phyloP scores from a whole-genome alignment of 2,888 invertebrate genomes.

The Idaea dimidiata region DNA sequence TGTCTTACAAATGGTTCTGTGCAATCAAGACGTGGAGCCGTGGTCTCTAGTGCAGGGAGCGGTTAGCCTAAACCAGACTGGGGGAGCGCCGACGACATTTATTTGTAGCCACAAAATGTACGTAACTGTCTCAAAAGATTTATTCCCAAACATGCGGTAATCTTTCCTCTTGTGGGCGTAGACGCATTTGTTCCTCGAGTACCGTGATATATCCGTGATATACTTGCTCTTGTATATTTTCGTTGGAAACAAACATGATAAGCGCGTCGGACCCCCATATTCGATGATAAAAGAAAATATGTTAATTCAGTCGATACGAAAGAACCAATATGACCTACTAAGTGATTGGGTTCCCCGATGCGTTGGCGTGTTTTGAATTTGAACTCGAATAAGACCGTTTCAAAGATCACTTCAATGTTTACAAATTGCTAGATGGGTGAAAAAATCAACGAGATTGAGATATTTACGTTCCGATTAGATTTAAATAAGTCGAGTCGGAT shows the following conservation, averaged over 20 bases:
- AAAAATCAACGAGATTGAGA: slow-evolving; percentile 57
- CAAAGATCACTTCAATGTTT: slow-evolving; percentile 68
- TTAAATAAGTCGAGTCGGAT: slow-evolving; percentile 45
- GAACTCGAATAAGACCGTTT: slow-evolving; percentile 44
- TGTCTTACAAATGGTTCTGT: slow-evolving; percentile 39
- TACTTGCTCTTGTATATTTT: slow-evolving; percentile 67
- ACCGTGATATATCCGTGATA: slow-evolving; percentile 44
- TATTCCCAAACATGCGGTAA: slow-evolving; percentile 72
- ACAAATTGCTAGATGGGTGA: slow-evolving; percentile 62
- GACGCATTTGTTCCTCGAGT: slow-evolving; percentile 67
- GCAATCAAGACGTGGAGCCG: slow-evolving; percentile 35
- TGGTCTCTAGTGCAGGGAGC: slow-evolving; percentile 37
- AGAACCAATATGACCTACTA: slow-evolving; percentile 76
- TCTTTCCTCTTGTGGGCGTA: slow-evolving; percentile 72
- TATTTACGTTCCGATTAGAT: slow-evolving; percentile 55
- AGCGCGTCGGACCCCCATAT: slow-evolving; percentile 67
- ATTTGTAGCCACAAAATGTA: slow-evolving; percentile 71
- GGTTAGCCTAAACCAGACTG: slow-evolving; percentile 45
- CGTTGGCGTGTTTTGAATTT: slow-evolving; percentile 71
- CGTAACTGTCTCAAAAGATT: slow-evolving; percentile 72
- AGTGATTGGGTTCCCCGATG: slow-evolving; percentile 75
- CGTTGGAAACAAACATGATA: slow-evolving; percentile 70
- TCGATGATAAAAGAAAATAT: slow-evolving; percentile 77
- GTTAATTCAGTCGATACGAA: slow-evolving; percentile 70
- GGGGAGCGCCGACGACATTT: slow-evolving; percentile 60